Evolutionary conservation across 2,113 vertebrate species (phyloP), one percentile per base, ranked within the genome.

Genomic region (Empidonax alnorum): DNA sequence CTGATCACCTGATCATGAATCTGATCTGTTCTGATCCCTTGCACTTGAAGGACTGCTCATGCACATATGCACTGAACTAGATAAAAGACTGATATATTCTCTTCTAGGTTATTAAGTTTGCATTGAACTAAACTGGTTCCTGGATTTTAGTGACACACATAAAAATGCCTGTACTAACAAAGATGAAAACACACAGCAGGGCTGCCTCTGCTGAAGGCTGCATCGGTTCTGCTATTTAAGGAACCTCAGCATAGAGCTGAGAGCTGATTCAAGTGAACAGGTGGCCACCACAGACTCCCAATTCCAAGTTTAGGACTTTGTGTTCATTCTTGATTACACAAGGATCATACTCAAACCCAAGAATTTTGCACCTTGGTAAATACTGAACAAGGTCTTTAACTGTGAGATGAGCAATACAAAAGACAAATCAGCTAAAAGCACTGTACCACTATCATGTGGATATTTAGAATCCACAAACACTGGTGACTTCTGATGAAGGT

Each of bases 61-160:
- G 11, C 8, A 58, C 2, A 14, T 23, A 44, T 1, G 9, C 37
- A 50, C 6, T 9, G 9, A 69, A 61, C 35, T 33, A 44, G 58
- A 41, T 0, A 2, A 19, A 35, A 3, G 12, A 63, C 27, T 14
- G 16, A 42, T 12, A 25, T 0, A 0, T 52, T 39, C 33, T 39
- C 66, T 42, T 63, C 37, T 37, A 15, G 16, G 5, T 52, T 66
- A 77, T 6, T 46, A 84, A n/a, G 12, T 44, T 28, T 58, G n/a
- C 63, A 69, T 0, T 61, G 53, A 94, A 56, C 31, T 10, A 80
- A 23, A 68, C 27, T 3, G 31, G 31, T 37, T 89, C 41, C 62
- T 52, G 68, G 19, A 79, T 31, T 85, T 85, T 39, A 63, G 0
- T 25, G 10, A 82, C 28, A 21, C 9, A 16, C 4, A 37, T 3